Percentiles rank a stretch among this genome's conserved stretches.
Evolutionary conservation across 2,797 vertebrate species (phyloP).

Genomic region (Eleutherodactylus coqui): DNA sequence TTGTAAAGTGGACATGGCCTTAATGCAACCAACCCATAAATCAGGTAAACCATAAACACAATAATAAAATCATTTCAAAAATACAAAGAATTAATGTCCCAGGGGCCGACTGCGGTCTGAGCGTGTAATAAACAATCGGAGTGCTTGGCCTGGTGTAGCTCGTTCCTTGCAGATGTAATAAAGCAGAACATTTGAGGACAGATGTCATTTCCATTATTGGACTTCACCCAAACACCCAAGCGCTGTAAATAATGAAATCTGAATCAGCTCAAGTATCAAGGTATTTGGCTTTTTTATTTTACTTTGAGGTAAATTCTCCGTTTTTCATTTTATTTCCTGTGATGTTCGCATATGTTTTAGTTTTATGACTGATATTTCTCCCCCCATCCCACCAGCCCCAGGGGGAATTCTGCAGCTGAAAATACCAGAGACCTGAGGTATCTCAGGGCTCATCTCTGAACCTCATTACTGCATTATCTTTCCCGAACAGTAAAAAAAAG

Average conservation of each 20-base stretch:
- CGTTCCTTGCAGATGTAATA: slow-evolving; percentile 17
- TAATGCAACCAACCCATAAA: not conserved
- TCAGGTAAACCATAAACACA: not conserved
- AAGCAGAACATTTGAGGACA: slow-evolving; percentile 51
- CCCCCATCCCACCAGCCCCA: not conserved
- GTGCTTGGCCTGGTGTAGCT: not conserved
- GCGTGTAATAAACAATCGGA: not conserved
- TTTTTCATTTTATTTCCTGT: slow-evolving; percentile 26
- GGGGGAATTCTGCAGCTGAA: slow-evolving; percentile 8
- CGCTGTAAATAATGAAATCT: slow-evolving; percentile 33
- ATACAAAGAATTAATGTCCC: not conserved
- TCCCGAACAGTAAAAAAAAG: not conserved
- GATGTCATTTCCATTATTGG: slow-evolving; percentile 52
- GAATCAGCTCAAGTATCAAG: not conserved
- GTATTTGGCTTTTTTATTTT: not conserved
- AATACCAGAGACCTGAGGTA: slow-evolving; percentile 38
- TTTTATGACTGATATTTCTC: slow-evolving; percentile 20
- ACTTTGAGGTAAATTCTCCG: slow-evolving; percentile 32
- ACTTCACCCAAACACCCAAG: slow-evolving; percentile 9
- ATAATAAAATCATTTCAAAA: not conserved
- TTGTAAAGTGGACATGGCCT: not conserved
- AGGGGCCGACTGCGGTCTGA: not conserved
- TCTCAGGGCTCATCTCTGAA: slow-evolving; percentile 39
- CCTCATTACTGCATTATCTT: not conserved
- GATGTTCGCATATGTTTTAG: slow-evolving; percentile 49